phyloP scores from a whole-genome alignment of 1,140 invertebrate genomes.

The Atta cephalotes region DNA sequence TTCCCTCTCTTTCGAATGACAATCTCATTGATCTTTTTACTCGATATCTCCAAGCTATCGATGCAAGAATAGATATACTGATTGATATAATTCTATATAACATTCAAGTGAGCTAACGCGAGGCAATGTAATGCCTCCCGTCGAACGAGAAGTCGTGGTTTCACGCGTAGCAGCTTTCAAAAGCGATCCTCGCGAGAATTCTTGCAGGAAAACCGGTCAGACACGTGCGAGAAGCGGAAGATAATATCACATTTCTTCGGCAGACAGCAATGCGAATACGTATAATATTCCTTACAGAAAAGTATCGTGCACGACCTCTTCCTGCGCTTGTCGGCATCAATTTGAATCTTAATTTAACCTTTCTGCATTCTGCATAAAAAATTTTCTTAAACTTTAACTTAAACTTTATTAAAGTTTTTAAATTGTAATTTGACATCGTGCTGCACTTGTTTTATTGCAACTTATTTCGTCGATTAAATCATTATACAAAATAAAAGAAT shows the following conservation, averaged over 20 bases:
- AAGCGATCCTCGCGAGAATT: background rate
- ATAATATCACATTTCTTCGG: conserved; percentile 43
- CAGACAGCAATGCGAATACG: background rate
- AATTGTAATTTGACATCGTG: background rate
- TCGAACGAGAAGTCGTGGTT: conserved; percentile 39
- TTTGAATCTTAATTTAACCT: background rate
- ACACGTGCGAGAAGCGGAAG: conserved; percentile 15
- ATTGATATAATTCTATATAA: conserved; percentile 31
- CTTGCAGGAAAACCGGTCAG: background rate
- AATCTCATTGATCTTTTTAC: background rate
- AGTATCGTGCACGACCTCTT: background rate
- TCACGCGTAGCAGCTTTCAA: conserved; percentile 23
- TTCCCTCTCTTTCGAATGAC: background rate
- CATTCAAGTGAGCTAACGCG: background rate
- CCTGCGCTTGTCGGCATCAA: background rate
- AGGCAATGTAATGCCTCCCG: background rate
- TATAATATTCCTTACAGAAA: background rate
- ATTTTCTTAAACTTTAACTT: background rate
- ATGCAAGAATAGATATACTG: background rate
- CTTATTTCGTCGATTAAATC: background rate
- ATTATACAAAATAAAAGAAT: background rate
- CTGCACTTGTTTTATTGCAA: background rate
- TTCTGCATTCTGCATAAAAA: background rate
- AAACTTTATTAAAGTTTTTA: background rate
- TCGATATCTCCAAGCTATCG: conserved; percentile 6